A percentile compares a stretch with the other conserved stretches of the same genome.
phyloP scores from a whole-genome alignment of 2,797 vertebrate species.

The Melanotaenia maccullochi region DNA sequence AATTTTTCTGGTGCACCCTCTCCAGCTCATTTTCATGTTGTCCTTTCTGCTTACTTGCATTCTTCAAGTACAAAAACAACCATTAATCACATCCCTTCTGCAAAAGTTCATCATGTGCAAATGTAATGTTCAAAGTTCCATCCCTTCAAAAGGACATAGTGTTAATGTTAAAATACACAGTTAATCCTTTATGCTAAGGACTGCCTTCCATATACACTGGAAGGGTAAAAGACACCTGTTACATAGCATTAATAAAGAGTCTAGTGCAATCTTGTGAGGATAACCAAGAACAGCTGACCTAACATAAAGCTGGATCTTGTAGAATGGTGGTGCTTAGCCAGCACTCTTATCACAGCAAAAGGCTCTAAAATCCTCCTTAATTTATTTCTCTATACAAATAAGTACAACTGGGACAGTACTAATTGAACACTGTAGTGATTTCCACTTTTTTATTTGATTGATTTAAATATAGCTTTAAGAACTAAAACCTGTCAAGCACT shows the following conservation, averaged over 20 bases:
- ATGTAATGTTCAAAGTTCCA: neutral
- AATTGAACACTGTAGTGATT: neutral
- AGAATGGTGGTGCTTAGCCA: constrained; percentile 56
- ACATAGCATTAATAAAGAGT: constrained; percentile 26
- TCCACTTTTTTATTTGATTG: neutral
- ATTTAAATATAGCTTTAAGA: neutral
- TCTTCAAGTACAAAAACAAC: constrained; percentile 25
- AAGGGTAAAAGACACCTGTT: constrained; percentile 60
- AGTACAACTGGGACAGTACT: neutral
- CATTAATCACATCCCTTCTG: constrained; percentile 30
- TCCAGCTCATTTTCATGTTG: neutral
- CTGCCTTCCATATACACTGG: constrained; percentile 17
- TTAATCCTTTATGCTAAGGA: constrained; percentile 18
- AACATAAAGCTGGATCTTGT: constrained; percentile 57
- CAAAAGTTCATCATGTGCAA: neutral
- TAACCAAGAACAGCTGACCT: constrained; percentile 66
- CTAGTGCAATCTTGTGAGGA: constrained; percentile 12
- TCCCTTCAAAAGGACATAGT: constrained; percentile 7
- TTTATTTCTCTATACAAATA: constrained; percentile 1
- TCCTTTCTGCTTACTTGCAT: constrained; percentile 20
- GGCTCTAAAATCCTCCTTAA: constrained; percentile 17
- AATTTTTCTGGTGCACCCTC: constrained; percentile 31
- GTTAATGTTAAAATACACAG: constrained; percentile 2
- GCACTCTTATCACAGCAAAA: constrained; percentile 49
- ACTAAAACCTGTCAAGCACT: neutral